phyloP scores from a whole-genome alignment of 1,140 invertebrate genomes.

The Rhopalosiphum maidis region DNA sequence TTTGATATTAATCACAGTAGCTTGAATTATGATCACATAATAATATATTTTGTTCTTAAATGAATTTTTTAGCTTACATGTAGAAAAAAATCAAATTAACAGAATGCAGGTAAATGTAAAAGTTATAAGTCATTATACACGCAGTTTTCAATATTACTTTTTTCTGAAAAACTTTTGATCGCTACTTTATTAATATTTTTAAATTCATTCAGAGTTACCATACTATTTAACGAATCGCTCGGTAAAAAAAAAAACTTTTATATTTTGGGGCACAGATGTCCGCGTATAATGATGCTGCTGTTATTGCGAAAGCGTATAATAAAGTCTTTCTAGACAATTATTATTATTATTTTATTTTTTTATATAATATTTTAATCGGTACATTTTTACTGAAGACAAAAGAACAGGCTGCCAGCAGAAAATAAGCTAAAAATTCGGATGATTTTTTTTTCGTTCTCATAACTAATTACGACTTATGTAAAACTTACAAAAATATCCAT shows the following conservation, averaged over 20 bases:
- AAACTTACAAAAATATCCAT: not conserved
- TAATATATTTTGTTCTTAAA: not conserved
- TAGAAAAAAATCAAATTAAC: constrained; percentile 1
- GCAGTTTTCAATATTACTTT: constrained; percentile 19
- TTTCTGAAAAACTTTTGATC: constrained; percentile 13
- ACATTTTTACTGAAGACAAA: not conserved
- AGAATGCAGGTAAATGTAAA: not conserved
- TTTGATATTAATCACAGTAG: not conserved
- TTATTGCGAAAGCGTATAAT: not conserved
- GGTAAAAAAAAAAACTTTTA: constrained; percentile 23
- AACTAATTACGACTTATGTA: not conserved
- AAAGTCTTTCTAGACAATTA: not conserved
- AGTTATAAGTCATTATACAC: not conserved
- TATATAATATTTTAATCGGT: not conserved
- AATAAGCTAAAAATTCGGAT: not conserved
- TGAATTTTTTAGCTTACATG: not conserved
- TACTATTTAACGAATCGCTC: not conserved
- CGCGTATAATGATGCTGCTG: constrained; percentile 10
- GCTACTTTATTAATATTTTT: constrained; percentile 30
- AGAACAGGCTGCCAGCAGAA: not conserved
- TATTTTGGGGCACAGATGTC: not conserved
- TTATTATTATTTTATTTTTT: not conserved
- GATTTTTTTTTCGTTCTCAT: not conserved
- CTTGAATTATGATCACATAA: too few species aligned
- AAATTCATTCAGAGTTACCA: constrained; percentile 6